Base-by-base conservation (phyloP, 2,797 vertebrate species). In the Pyrocephalus nanus region DNA sequence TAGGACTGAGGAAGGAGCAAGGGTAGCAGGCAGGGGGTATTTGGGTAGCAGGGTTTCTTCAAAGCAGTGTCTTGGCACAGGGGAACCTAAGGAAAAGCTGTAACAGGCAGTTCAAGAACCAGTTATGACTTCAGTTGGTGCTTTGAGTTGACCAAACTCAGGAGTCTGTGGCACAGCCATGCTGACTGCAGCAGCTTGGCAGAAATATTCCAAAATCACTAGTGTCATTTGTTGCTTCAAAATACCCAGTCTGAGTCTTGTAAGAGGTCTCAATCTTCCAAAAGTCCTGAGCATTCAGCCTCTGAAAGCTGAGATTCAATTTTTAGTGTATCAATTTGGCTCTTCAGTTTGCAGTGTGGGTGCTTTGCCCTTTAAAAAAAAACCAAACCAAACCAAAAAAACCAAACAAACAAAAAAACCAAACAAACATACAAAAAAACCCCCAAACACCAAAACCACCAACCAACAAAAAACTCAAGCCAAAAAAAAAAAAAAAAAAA, bases 181-280 rank as follows among this genome's bases (percentile, higher is more conserved):
- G 4, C 23, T 82, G 43, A 55, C 32, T 57, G 9, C 11, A 76
- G 21, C 17, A 42, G 79, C 60, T 65, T 16, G 14, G 29, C 6
- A 55, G 21, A 54, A 81, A 89, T 45, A 34, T 32, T 83, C 11
- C 16, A 60, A 57, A 87, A 47, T 36, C 65, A 29, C 15, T 73
- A 36, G 8, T 66, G 43, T 19, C 8, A 7, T 66, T 23, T 40
- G 22, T 12, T 51, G 22, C 27, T 86, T 75, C 65, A 50, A 54
- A 57, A 64, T 12, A 74, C 0, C 1, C 13, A 71, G 7, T 2
- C 26, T 47, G 15, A 62, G 15, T 64, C 36, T 77, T 5, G 0
- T 42, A 48, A 74, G 21, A 43, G 19, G 23, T 6, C 14, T 65
- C 26, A 71, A 45, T 64, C 34, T 74, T 88, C 42, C 32, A 61